Conservation (phyloP, 2,113 vertebrate species). For the Larimichthys polyactis region DNA sequence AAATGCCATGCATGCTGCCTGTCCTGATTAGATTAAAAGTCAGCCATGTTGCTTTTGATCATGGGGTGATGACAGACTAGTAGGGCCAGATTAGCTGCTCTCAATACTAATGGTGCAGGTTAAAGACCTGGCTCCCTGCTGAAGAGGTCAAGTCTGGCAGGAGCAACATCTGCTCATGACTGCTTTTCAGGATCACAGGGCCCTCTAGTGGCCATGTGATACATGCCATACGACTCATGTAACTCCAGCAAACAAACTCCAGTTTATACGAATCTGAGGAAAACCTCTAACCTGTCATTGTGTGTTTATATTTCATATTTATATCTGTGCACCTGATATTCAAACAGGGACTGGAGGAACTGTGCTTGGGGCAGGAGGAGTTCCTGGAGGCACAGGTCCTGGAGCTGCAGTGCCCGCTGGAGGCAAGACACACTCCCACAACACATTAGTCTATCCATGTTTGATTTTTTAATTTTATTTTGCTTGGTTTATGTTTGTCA, state of each 20-base stretch:
- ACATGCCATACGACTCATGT: background rate
- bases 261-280: background rate
- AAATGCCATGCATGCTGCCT: conserved; percentile 64
- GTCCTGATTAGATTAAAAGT: conserved; percentile 57
- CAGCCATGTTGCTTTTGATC: conserved; percentile 58
- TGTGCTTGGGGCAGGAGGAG: conserved; percentile 49
- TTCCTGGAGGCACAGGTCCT: conserved; percentile 64
- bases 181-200: conserved; percentile 7
- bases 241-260: background rate
- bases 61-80: conserved; percentile 55
- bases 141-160: conserved; percentile 18
- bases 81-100: conserved; percentile 45
- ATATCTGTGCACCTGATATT: conserved; percentile 10
- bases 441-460: background rate
- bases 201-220: conserved; percentile 51
- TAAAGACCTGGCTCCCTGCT: conserved; percentile 3
- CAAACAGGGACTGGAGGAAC: conserved; percentile 62
- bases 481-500: background rate
- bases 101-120: conserved; percentile 20
- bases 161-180: background rate
- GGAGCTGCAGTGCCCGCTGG: conserved; percentile 69
- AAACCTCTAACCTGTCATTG: background rate
- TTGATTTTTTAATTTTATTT: background rate
- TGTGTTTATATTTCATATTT: background rate
- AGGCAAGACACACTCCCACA: conserved; percentile 55